These are phyloP conservation scores for Esperia sulphurella DNA, from an alignment of 2,888 invertebrate species.

Conservation along the genomic window DNA sequence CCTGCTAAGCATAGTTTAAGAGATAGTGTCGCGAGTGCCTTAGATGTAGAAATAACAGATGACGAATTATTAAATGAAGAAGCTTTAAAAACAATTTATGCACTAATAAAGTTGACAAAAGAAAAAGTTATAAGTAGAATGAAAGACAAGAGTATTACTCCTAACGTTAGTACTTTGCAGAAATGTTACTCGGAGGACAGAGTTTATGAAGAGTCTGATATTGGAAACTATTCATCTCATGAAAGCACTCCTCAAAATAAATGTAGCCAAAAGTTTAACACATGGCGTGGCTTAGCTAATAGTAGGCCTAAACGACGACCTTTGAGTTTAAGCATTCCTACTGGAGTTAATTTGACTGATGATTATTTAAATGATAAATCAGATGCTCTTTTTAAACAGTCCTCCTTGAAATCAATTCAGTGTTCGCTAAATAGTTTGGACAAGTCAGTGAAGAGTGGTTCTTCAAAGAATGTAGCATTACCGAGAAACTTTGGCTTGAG, in stretches of 20 bases:
- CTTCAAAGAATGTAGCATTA: constrained; percentile 68
- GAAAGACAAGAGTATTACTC: constrained; percentile 54
- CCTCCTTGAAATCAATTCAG: constrained; percentile 64
- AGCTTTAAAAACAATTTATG: constrained; percentile 75
- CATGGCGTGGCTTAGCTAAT: constrained; percentile 59
- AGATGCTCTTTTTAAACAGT: constrained; percentile 45
- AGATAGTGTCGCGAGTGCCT: constrained; percentile 47
- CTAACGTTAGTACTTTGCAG: constrained; percentile 48
- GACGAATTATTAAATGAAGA: constrained; percentile 73
- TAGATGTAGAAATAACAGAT: constrained; percentile 64
- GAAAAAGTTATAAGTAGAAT: constrained; percentile 70
- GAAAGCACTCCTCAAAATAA: constrained; percentile 60
- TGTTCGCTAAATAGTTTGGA: constrained; percentile 61
- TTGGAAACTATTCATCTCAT: constrained; percentile 53
- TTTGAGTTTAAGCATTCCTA: constrained; percentile 66
- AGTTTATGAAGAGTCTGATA: constrained; percentile 56
- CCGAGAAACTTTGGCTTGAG: constrained; percentile 80
- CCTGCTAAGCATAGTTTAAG: constrained; percentile 32
- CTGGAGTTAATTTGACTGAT: constrained; percentile 55
- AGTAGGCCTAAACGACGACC: constrained; percentile 58
- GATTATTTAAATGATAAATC: constrained; percentile 48
- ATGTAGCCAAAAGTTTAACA: constrained; percentile 56
- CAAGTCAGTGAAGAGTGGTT: constrained; percentile 49
- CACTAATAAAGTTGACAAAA: constrained; percentile 70
- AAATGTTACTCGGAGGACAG: constrained; percentile 65